These are phyloP conservation scores for Camponotus floridanus DNA, from an alignment of 1,140 invertebrate species.

Conservation along the genomic window DNA sequence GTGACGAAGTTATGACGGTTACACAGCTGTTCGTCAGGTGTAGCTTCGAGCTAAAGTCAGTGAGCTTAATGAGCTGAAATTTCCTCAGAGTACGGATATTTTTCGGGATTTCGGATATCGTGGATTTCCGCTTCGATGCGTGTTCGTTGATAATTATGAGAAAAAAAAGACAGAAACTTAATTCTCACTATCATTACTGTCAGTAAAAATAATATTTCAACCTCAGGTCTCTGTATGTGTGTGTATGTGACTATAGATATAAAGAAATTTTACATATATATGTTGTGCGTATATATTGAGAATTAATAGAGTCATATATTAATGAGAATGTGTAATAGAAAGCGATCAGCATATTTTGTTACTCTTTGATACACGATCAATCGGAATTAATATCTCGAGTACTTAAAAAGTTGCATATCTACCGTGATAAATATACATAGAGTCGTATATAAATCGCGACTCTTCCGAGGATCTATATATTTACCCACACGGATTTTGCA, in stretches of 20 bases:
- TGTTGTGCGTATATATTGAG: not conserved
- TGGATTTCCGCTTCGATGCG: not conserved
- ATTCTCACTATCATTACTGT: not conserved
- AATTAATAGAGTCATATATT: too few species aligned
- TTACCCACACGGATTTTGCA: not conserved
- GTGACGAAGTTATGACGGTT: conserved; percentile 65
- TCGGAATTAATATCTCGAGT: not conserved
- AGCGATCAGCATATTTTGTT: not conserved
- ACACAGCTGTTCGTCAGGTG: conserved; percentile 77
- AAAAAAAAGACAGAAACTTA: not conserved
- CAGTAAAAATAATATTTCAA: not conserved
- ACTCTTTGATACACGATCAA: not conserved
- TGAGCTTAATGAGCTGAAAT: conserved; percentile 14
- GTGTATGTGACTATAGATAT: too few species aligned
- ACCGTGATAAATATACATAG: conserved; percentile 6
- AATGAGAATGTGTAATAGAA: not conserved
- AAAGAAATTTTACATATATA: not conserved
- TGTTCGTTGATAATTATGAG: not conserved
- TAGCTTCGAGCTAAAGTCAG: conserved; percentile 4
- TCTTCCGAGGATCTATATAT: not conserved
- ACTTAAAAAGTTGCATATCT: conserved; percentile 3
- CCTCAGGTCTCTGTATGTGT: too few species aligned
- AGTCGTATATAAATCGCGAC: conserved; percentile 13
- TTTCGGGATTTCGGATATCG: conserved; percentile 1
- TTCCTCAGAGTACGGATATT: not conserved